phyloP scores from a whole-genome alignment of 2,797 vertebrate genomes.

The Hipposideros larvatus region DNA sequence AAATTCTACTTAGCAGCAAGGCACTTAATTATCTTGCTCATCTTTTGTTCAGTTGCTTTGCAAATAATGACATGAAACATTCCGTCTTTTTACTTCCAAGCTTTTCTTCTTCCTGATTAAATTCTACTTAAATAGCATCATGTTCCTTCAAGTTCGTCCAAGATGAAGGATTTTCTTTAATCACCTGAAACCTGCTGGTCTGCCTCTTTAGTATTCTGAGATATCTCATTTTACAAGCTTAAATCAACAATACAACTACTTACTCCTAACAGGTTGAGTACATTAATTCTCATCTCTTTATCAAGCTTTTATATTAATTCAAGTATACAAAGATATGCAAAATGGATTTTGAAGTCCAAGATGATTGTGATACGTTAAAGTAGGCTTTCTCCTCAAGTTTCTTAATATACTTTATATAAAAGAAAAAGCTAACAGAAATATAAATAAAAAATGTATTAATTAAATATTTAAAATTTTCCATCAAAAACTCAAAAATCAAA shows the following conservation, averaged over 20 bases:
- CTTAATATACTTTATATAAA: background rate
- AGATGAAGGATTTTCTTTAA: constrained; percentile 81
- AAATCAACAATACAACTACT: constrained; percentile 73
- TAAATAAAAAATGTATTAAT: constrained; percentile 57
- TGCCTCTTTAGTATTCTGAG: constrained; percentile 73
- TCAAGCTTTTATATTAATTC: constrained; percentile 71
- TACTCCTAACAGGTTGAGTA: constrained; percentile 70
- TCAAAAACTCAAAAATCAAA: constrained; percentile 57
- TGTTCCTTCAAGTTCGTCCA: constrained; percentile 72
- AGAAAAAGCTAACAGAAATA: constrained; percentile 44
- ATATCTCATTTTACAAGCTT: constrained; percentile 71
- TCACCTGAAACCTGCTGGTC: constrained; percentile 78
- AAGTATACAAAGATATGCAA: constrained; percentile 69
- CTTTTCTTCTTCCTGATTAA: constrained; percentile 60
- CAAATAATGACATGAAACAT: constrained; percentile 82
- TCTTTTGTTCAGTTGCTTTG: constrained; percentile 82
- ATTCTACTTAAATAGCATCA: constrained; percentile 78
- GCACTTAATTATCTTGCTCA: constrained; percentile 83
- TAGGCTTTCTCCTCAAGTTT: constrained; percentile 17
- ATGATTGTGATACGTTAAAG: constrained; percentile 47
- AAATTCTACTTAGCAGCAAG: constrained; percentile 81
- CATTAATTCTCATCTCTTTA: constrained; percentile 76
- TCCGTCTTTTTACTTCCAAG: constrained; percentile 72
- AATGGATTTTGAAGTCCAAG: constrained; percentile 60
- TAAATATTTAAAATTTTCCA: background rate